Percentiles rank a stretch among this genome's conserved stretches.
These are phyloP conservation scores for Clivina fossor DNA, from an alignment of 2,888 invertebrate species.

Conservation along the genomic window DNA sequence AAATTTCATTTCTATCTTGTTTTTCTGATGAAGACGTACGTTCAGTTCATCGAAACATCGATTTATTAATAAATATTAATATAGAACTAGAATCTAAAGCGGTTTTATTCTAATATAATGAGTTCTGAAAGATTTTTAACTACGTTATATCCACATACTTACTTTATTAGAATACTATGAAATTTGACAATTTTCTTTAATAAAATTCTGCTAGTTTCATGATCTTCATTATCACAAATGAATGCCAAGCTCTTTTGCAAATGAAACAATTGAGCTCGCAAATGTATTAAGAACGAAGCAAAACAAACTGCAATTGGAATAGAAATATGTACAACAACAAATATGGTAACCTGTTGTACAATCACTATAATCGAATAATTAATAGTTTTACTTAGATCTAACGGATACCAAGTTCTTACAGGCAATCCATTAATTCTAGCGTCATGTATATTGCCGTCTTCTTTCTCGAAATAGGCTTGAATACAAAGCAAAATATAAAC, in stretches of 20 bases:
- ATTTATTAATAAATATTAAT: no score
- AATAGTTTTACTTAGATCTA: constrained; percentile 6
- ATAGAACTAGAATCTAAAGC: no score
- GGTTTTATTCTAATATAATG: no score
- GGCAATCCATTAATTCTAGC: constrained; percentile 16
- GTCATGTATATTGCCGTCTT: constrained; percentile 12
- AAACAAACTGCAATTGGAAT: constrained; percentile 25
- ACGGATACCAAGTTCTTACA: constrained; percentile 13
- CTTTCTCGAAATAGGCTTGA: constrained; percentile 16
- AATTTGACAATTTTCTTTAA: constrained; percentile 3
- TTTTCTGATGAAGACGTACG: neutral
- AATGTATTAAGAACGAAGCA: constrained; percentile 21
- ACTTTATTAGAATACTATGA: constrained; percentile 16
- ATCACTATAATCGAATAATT: neutral
- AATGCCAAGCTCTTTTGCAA: constrained; percentile 14
- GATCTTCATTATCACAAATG: constrained; percentile 15
- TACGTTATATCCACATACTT: no score
- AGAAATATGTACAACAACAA: constrained; percentile 4
- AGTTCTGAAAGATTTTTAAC: no score
- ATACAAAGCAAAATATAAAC: constrained; percentile 10
- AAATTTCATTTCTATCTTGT: neutral
- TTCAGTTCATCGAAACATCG: neutral
- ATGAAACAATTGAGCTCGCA: constrained; percentile 22
- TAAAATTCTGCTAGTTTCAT: neutral
- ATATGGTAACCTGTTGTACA: neutral